A percentile compares a stretch with the other conserved stretches of the same genome.
phyloP scores from a whole-genome alignment of 1,140 invertebrate genomes.

The Palaemon carinicauda region DNA sequence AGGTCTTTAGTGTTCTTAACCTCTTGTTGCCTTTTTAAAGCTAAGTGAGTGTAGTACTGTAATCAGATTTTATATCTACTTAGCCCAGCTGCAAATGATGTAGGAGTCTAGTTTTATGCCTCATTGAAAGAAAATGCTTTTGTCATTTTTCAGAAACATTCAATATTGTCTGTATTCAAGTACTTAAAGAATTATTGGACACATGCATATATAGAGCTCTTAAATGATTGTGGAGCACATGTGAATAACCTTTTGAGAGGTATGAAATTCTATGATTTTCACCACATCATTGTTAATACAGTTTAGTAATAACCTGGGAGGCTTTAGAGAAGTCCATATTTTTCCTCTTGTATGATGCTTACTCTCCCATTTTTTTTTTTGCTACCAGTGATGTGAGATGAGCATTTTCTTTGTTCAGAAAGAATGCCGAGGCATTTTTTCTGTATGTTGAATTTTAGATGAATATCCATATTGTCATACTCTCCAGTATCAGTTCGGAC shows the following conservation, averaged over 20 bases:
- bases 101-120: slow-evolving; percentile 10
- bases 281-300: slow-evolving; percentile 28
- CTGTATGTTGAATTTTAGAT: slow-evolving; percentile 18
- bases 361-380: no score
- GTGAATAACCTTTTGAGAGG: no score
- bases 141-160: slow-evolving; percentile 6
- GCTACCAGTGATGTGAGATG: no score
- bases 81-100: slow-evolving; percentile 15
- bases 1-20: no score
- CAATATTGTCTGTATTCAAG: slow-evolving; percentile 17
- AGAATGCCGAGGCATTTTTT: background rate
- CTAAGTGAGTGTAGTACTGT: no score
- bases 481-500: background rate
- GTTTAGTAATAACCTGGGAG: slow-evolving; percentile 27
- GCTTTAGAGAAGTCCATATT: slow-evolving; percentile 19
- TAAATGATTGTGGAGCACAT: background rate
- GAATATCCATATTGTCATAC: background rate
- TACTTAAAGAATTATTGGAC: background rate
- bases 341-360: slow-evolving; percentile 15
- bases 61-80: background rate
- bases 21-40: no score
- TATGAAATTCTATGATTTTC: background rate
- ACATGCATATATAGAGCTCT: background rate
- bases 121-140: slow-evolving; percentile 16
- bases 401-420: no score